These are phyloP conservation scores for Barbus barbus DNA, from an alignment of 2,113 vertebrate species.

Conservation along the genomic window DNA sequence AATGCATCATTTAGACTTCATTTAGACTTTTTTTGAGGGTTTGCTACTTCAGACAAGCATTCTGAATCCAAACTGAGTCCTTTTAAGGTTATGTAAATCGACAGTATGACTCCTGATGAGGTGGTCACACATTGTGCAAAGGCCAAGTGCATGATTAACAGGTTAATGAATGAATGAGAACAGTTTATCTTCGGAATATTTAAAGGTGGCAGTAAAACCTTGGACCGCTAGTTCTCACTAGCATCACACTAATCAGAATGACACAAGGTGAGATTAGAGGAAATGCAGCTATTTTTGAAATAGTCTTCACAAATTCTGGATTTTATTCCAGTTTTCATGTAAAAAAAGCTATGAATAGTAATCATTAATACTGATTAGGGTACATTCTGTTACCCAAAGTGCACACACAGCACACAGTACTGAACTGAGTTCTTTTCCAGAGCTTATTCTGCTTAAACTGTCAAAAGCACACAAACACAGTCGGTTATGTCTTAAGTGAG, in stretches of 20 bases:
- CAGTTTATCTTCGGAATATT: not conserved
- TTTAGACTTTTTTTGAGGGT: not conserved
- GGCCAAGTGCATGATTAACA: not conserved
- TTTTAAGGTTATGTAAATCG: not conserved
- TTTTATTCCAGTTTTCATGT: no score
- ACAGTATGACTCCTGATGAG: not conserved
- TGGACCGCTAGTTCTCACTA: not conserved
- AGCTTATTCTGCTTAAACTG: no score
- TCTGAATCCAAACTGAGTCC: not conserved
- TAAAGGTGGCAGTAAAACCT: not conserved
- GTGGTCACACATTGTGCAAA: not conserved
- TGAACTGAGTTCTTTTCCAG: no score
- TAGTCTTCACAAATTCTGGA: no score
- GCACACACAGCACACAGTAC: no score
- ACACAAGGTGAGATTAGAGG: not conserved
- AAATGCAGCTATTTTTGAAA: no score
- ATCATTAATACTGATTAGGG: no score
- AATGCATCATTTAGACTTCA: not conserved
- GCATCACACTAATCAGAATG: not conserved
- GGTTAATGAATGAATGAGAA: no score
- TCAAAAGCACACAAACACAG: no score
- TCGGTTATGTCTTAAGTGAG: no score
- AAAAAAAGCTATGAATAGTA: no score
- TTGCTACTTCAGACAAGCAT: not conserved
- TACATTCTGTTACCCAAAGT: no score